These are phyloP conservation scores for Chironomus riparius DNA, from an alignment of 2,888 invertebrate species.

Conservation along the genomic window DNA sequence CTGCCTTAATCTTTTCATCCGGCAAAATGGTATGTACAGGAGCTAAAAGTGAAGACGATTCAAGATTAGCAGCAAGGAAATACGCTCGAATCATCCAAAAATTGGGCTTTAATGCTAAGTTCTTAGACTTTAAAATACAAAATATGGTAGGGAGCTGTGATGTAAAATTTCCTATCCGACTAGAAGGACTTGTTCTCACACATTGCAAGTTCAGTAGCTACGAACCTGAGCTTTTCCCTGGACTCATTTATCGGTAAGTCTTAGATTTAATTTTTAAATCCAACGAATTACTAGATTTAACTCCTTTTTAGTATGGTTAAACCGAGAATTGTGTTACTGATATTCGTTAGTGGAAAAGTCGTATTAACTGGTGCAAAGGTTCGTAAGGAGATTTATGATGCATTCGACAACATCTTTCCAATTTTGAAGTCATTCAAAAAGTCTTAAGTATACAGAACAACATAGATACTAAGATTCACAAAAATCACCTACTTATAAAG, in stretches of 20 bases:
- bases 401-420: conserved; percentile 93
- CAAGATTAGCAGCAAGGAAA: conserved; percentile 67
- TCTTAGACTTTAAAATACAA: conserved; percentile 72
- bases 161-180: conserved; percentile 64
- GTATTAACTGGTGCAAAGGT: conserved; percentile 97
- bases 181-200: conserved; percentile 62
- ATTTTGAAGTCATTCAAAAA: conserved; percentile 94
- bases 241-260: conserved; percentile 69
- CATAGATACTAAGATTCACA: not conserved
- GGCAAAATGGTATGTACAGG: conserved; percentile 83
- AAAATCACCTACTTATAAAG: not conserved
- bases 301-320: conserved; percentile 71
- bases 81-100: conserved; percentile 80
- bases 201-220: conserved; percentile 77
- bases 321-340: conserved; percentile 91
- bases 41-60: conserved; percentile 71
- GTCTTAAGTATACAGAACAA: conserved; percentile 7
- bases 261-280: not conserved
- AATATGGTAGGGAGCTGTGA: conserved; percentile 75
- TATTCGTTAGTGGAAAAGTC: conserved; percentile 98
- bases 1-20: conserved; percentile 66
- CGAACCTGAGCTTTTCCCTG: conserved; percentile 98
- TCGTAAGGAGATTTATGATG: conserved; percentile 53
- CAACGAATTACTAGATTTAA: not conserved
- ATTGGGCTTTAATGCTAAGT: conserved; percentile 73